These are phyloP conservation scores for Argyresthia goedartella DNA, from an alignment of 2,888 invertebrate genomes.

Conservation along the genomic window DNA sequence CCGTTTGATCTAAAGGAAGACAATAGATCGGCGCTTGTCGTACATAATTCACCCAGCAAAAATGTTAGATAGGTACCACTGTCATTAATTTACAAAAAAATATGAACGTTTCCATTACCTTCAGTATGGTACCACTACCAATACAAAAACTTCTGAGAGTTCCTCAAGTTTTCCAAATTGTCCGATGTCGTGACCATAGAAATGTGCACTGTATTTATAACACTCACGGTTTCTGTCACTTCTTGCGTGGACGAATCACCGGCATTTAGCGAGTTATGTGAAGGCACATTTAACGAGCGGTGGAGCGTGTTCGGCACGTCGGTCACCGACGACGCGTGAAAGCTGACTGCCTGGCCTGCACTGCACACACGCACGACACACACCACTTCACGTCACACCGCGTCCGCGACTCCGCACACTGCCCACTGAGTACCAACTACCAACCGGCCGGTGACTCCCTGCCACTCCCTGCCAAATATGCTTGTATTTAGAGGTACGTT, in stretches of 20 bases:
- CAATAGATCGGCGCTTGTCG: too few relatives aligned
- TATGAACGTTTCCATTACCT: too few relatives aligned
- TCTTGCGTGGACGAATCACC: not conserved
- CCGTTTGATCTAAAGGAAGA: too few relatives aligned
- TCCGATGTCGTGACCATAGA: too few relatives aligned
- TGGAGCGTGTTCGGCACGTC: slow-evolving; percentile 21
- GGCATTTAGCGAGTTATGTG: not conserved
- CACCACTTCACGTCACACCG: not conserved
- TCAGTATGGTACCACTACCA: too few relatives aligned
- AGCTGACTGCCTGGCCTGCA: slow-evolving; percentile 27
- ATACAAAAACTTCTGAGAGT: not conserved
- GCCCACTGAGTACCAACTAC: not conserved
- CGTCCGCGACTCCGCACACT: not conserved
- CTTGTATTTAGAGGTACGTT: too few relatives aligned
- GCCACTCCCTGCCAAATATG: not conserved
- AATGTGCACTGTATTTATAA: not conserved
- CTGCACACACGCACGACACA: not conserved
- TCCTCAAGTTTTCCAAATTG: not conserved
- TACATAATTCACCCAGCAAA: too few relatives aligned
- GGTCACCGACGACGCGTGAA: slow-evolving; percentile 32
- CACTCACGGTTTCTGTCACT: slow-evolving; percentile 2
- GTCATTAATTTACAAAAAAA: too few relatives aligned
- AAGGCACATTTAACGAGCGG: not conserved
- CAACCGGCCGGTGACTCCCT: not conserved
- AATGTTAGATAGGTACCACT: too few relatives aligned